phyloP scores from a whole-genome alignment of 2,888 invertebrate species.

The Caenorhabditis uteleia region DNA sequence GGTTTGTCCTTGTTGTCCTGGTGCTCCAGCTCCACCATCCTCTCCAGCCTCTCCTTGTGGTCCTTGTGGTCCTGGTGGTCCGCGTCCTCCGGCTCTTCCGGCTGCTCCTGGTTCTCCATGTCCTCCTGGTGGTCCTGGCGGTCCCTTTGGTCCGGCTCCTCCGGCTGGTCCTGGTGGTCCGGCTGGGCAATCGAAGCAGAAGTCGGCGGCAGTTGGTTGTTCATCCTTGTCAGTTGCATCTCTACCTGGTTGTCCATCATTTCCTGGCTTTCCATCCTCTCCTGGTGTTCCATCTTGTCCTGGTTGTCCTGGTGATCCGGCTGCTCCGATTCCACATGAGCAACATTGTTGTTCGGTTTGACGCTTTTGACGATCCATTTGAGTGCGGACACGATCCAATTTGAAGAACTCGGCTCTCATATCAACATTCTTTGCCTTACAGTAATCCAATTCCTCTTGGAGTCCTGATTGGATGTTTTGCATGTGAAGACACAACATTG shows the following conservation, averaged over 20 bases:
- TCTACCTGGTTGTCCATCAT: conserved; percentile 39
- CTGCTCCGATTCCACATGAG: conserved; percentile 47
- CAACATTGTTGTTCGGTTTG: conserved; percentile 40
- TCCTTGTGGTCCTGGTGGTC: conserved; percentile 58
- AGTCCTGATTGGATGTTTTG: conserved; percentile 61
- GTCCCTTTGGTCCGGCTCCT: conserved; percentile 52
- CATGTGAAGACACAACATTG: conserved; percentile 67
- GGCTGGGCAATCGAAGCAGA: conserved; percentile 55
- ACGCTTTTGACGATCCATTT: conserved; percentile 17
- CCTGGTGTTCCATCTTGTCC: conserved; percentile 48
- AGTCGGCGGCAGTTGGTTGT: conserved; percentile 44
- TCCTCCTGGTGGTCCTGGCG: conserved; percentile 55
- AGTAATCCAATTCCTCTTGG: conserved; percentile 57
- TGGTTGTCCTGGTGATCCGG: conserved; percentile 39
- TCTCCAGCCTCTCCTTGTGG: conserved; percentile 52
- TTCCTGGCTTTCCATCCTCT: conserved; percentile 51
- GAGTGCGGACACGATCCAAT: conserved; percentile 18
- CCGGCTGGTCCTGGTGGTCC: conserved; percentile 57
- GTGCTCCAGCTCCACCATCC: conserved; percentile 54
- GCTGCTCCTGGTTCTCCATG: conserved; percentile 50
- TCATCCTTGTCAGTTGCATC: conserved; percentile 36
- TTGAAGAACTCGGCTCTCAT: conserved; percentile 41
- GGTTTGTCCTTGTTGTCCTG: conserved; percentile 48
- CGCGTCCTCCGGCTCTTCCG: conserved; percentile 54
- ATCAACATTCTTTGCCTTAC: conserved; percentile 38